Evolutionary conservation across 2,888 invertebrate genomes (phyloP), one percentile per base, ranked within the genome.

Genomic region (Drosophila subquinaria): DNA sequence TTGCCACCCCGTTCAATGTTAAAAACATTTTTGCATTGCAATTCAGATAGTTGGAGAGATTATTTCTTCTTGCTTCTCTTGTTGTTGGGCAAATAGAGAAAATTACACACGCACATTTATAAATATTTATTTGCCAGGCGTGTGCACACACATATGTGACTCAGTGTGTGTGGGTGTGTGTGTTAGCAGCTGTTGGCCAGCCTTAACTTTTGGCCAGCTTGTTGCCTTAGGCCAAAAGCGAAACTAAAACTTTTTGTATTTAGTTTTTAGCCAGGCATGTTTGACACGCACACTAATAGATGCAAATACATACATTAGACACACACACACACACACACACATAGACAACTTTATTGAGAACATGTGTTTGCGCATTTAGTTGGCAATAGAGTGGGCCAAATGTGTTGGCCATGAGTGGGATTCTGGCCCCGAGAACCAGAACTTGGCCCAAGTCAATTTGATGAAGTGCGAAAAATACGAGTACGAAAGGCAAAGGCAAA

Each of bases 311-410:
- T 68, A 85, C 60, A 78, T 79, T 59, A 71, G 36, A 30, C 47
- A 67, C 68, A 62, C 50, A 50, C 47, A 62, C 43, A 59, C 52
- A 72, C 27, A 27, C 27, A 27, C 27, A 27, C 27, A 20, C 20
- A 20, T 20, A 3, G 20, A 20, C 70, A 77, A 74, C 60, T 74
- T 81, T 76, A 72, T 72, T 64, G 78, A 69, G 75, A 83, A 83
- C 83, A 84, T 82, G 84, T 84, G 84, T 84, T 84, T 78, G 78
- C 80, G 84, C 83, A 83, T 83, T 83, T 81, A 84, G 82, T 79
- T 81, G 74, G 62, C 82, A 47, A 47, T 57, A 47, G 23, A 20
- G 27, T 0, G 27, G 23, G 23, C 23, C 23, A 57, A 23, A 57
- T 64, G 35, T 30, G 27, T 27, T 27, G 36, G 42, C 13, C 40